Evolutionary conservation across 2,113 vertebrate genomes (phyloP), one percentile per base, ranked within the genome.

Genomic region (Syngnathus scovelli): DNA sequence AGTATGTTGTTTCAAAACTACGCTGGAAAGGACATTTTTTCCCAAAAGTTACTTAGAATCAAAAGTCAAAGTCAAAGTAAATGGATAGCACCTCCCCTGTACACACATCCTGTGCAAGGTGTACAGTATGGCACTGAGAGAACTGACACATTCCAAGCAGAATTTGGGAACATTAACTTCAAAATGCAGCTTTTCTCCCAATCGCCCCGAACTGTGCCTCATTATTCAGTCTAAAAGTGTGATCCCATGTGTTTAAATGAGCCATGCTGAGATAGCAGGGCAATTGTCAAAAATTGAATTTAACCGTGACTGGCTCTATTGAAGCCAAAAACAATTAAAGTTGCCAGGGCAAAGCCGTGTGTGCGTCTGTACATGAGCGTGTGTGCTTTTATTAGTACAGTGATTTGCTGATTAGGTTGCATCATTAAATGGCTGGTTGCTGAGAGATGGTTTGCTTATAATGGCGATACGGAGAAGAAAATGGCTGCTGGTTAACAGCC

Each of bases 251-350:
- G 79, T 80, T 12, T 66, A 68, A 78, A 73, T 64, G 39, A 74
- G 60, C 72, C 76, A 39, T 18, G 76, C 75, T 66, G 75, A 70
- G 74, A 80, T 62, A 78, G 70, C 54, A 68, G 67, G 71, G 55
- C 72, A 72, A 67, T 85, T 79, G 74, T 83, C 70, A 68, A 67
- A 79, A 83, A 86, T 71, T 66, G 44, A 83, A 77, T 78, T 75
- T 64, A 79, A 67, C 74, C 66, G 68, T 70, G 79, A 74, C 74
- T 64, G 74, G 38, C 49, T 78, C 73, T 61, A n/a, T 77, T 48
- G 49, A 61, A 74, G 66, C 39, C 71, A 61, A 70, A 70, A 64
- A 61, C 66, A 76, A 77, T 65, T 69, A 44, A 64, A 80, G 76
- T 65, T 71, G 67, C 64, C 41, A 64, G 62, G 49, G 13, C 67